Percentiles rank a stretch among this genome's conserved stretches.
These are phyloP conservation scores for Steinernema hermaphroditum DNA, from an alignment of 2,888 invertebrate species.

Conservation along the genomic window DNA sequence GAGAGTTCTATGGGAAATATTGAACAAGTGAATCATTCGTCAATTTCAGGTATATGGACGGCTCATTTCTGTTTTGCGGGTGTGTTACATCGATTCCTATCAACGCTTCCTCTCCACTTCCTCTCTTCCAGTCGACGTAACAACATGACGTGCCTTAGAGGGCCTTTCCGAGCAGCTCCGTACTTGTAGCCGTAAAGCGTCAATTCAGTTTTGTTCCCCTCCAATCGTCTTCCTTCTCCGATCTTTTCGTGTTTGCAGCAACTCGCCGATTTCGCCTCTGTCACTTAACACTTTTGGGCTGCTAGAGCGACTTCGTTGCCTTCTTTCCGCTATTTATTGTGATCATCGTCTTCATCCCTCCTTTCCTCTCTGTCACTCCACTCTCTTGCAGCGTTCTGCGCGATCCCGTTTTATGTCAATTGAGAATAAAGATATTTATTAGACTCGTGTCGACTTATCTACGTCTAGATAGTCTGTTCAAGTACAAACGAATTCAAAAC, in stretches of 20 bases:
- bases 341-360: neutral
- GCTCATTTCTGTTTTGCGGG: constrained; percentile 22
- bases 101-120: neutral
- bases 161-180: neutral
- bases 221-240: neutral
- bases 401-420: neutral
- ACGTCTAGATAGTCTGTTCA: no score
- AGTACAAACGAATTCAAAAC: no score
- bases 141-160: constrained; percentile 7
- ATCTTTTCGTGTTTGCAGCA: neutral
- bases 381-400: neutral
- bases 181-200: neutral
- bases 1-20: no score
- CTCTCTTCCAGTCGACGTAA: neutral
- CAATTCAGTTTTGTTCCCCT: neutral
- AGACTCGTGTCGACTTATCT: no score
- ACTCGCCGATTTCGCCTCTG: neutral
- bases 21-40: no score
- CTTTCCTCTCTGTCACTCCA: neutral
- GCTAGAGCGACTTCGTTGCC: neutral
- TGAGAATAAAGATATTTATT: constrained; percentile 23
- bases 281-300: neutral
- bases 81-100: constrained; percentile 5
- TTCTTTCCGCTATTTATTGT: neutral
- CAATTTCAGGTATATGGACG: neutral